These are phyloP conservation scores for Actenoides hombroni DNA, from an alignment of 2,113 vertebrate species.

Conservation along the genomic window DNA sequence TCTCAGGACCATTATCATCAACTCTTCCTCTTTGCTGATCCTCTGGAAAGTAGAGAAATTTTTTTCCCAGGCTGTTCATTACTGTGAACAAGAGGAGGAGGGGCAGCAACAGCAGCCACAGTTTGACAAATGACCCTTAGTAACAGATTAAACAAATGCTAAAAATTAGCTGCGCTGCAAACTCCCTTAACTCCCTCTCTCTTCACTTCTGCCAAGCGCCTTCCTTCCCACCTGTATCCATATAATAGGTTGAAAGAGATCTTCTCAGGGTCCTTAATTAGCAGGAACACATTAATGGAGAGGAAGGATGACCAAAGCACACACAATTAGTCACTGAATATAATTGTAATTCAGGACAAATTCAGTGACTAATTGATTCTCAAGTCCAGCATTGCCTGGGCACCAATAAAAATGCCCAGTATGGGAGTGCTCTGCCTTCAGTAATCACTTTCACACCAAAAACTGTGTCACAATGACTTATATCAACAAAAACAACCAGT, in stretches of 20 bases:
- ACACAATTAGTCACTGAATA: not conserved
- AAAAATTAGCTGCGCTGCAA: conserved; percentile 57
- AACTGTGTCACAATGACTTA: not conserved
- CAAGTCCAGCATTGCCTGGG: not conserved
- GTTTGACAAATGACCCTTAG: conserved; percentile 64
- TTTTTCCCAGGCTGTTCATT: conserved; percentile 55
- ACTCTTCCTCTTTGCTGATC: conserved; percentile 47
- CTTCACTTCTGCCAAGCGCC: not conserved
- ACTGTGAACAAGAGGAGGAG: conserved; percentile 30
- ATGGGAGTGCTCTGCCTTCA: not conserved
- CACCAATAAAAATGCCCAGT: not conserved
- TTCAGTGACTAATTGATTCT: not conserved
- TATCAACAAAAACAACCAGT: not conserved
- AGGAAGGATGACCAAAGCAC: conserved; percentile 34
- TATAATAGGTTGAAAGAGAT: not conserved
- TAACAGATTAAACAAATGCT: conserved; percentile 72
- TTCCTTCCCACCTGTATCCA: not conserved
- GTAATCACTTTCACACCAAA: not conserved
- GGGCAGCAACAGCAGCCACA: conserved; percentile 28
- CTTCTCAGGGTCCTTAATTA: conserved; percentile 32
- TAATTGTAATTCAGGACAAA: conserved; percentile 9
- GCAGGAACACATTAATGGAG: not conserved
- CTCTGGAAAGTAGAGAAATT: conserved; percentile 14
- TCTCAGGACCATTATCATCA: conserved; percentile 46
- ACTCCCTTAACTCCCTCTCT: not conserved